A percentile compares a stretch with the other conserved stretches of the same genome.
These are phyloP conservation scores for Lophius americanus DNA, from an alignment of 2,797 vertebrate species.

Conservation along the genomic window DNA sequence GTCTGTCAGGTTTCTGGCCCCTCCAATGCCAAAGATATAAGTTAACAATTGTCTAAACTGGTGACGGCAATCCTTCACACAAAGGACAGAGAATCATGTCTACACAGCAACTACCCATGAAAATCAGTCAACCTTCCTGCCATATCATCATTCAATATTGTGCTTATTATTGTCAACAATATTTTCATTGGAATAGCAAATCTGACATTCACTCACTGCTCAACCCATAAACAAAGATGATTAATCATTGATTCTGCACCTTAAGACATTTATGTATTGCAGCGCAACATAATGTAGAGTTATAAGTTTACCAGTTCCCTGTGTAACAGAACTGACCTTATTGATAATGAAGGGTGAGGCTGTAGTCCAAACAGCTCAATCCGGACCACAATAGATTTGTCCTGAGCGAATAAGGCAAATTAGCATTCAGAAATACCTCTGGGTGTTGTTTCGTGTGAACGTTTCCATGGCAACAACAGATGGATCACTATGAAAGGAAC, in stretches of 20 bases:
- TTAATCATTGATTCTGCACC: too few relatives aligned
- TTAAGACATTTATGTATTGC: too few relatives aligned
- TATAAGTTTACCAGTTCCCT: too few relatives aligned
- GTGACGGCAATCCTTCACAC: constrained; percentile 40
- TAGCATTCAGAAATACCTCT: constrained; percentile 65
- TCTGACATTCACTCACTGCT: background rate
- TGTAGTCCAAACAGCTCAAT: constrained; percentile 3
- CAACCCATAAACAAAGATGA: background rate
- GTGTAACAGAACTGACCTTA: background rate
- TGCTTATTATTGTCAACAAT: background rate
- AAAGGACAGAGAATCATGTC: background rate
- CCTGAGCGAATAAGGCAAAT: constrained; percentile 22
- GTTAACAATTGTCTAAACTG: constrained; percentile 20
- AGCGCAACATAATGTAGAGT: background rate
- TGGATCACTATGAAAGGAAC: constrained; percentile 48
- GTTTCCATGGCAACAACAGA: constrained; percentile 74
- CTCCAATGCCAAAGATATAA: background rate
- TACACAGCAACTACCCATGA: background rate
- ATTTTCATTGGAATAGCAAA: background rate
- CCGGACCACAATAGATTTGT: constrained; percentile 49
- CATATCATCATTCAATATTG: background rate
- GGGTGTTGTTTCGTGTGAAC: constrained; percentile 59
- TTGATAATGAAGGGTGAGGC: background rate
- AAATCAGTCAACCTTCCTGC: too few relatives aligned
- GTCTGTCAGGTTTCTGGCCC: constrained; percentile 13